phyloP scores from a whole-genome alignment of 2,888 invertebrate species.

The Sericinus montela region DNA sequence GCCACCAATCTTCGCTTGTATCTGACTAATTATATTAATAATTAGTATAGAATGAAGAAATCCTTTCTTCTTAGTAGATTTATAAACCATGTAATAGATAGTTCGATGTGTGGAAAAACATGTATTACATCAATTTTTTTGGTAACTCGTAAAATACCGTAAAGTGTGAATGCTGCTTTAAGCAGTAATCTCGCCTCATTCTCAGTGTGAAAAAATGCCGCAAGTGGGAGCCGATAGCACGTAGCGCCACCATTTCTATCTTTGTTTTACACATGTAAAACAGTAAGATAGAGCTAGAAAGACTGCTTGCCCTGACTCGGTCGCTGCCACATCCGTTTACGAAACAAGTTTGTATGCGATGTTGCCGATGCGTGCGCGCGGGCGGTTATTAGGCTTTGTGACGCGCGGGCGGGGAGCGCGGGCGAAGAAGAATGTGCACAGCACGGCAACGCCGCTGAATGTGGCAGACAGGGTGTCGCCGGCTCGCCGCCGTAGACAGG shows the following conservation, averaged over 20 bases:
- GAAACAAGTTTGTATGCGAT: conserved; percentile 83
- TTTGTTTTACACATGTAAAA: conserved; percentile 36
- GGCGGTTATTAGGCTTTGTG: conserved; percentile 58
- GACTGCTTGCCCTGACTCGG: conserved; percentile 63
- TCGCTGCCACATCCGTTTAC: conserved; percentile 84
- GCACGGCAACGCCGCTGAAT: conserved; percentile 85
- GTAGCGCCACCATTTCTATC: conserved; percentile 75
- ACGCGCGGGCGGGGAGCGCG: conserved; percentile 52
- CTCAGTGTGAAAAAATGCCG: conserved; percentile 82
- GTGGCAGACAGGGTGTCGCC: conserved; percentile 97
- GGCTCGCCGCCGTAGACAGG: conserved; percentile 89
- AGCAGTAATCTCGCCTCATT: conserved; percentile 82
- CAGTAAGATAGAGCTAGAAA: conserved; percentile 43
- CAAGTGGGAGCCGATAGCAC: conserved; percentile 80
- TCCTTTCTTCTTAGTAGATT: too few species aligned
- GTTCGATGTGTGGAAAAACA: too few species aligned
- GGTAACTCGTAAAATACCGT: too few species aligned
- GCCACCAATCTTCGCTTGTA: too few species aligned
- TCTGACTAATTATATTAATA: too few species aligned
- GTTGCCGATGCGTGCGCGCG: conserved; percentile 76
- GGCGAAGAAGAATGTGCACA: conserved; percentile 75
- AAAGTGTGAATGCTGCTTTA: conserved; percentile 63
- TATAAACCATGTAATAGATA: too few species aligned
- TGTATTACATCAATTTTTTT: too few species aligned
- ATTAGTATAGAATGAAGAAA: too few species aligned